Evolutionary conservation across 1,140 invertebrate species (phyloP).

Genomic region (Oedothorax gibbosus): DNA sequence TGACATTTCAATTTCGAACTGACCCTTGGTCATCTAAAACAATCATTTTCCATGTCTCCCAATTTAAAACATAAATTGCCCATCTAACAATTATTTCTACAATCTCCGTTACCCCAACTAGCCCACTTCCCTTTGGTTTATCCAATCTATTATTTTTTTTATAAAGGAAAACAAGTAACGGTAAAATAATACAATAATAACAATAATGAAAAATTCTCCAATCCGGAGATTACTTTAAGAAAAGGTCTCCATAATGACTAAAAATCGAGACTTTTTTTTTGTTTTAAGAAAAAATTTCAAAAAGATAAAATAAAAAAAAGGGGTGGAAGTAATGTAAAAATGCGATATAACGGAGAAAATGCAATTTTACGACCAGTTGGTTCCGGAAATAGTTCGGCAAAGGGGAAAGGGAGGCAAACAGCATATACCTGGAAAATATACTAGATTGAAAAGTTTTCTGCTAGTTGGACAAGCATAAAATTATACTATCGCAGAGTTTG

Average conservation of each 20-base stretch:
- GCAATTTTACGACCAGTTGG: conserved; percentile 59
- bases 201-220: conserved; percentile 3
- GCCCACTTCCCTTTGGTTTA: neutral
- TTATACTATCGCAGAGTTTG: conserved; percentile 50
- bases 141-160: conserved; percentile 33
- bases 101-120: neutral
- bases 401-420: conserved; percentile 15
- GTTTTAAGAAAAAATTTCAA: neutral
- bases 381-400: conserved; percentile 49
- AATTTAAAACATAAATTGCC: neutral
- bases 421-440: conserved; percentile 36
- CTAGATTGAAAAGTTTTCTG: conserved; percentile 60
- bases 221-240: conserved; percentile 48
- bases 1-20: conserved; percentile 45
- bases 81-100: conserved; percentile 37
- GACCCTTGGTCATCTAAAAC: conserved; percentile 27
- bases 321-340: conserved; percentile 23
- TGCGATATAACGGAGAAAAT: conserved; percentile 57
- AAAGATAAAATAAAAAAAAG: neutral
- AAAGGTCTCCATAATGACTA: conserved; percentile 52
- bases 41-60: neutral
- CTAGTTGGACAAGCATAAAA: conserved; percentile 60
- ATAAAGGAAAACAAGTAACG: conserved; percentile 16
- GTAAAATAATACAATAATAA: neutral
- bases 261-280: conserved; percentile 33